Base-by-base conservation (phyloP, 2,113 vertebrate genomes). In the Eulemur rufifrons region DNA sequence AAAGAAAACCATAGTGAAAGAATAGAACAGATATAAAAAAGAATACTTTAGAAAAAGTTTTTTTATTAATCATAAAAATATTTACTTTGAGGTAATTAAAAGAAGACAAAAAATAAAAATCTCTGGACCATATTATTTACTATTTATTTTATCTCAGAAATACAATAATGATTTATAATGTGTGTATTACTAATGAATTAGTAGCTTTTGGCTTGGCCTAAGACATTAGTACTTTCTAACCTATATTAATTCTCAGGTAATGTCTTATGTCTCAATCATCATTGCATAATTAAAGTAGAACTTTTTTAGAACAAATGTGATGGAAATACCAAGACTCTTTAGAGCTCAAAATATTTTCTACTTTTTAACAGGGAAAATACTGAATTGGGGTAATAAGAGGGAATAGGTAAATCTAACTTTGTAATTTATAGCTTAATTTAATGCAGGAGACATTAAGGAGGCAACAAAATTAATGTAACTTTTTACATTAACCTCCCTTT, bases 121-220 rank as follows among this genome's bases (percentile, higher is more conserved):
- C 2, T 59, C 81, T 91, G 6, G 5, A 32, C 0, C 0, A 86
- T 39, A 82, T 68, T 84, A 85, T 27, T 90, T 82, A 2, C 5
- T 73, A 87, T 95, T 90, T 25, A 29, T 94, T 39, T 91, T 74
- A 56, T 54, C 32, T 80, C 80, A 94, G 8, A 77, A 69, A 66
- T 77, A 5, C 27, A 89, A 61, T 37, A 34, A 63, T 83, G 45
- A 80, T 66, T 89, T 86, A 23, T 86, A 95, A 34, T 56, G 6
- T 64, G 5, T 82, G 20, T 47, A 54, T 83, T 89, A 77, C 50
- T 45, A 66, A 86, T 20, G 18, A 10, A 88, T 88, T 20, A 37
- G 25, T 63, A 76, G 17, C 64, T 76, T 27, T 64, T 68, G 7
- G 29, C 47, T 95, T 76, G 47, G 15, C 32, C 61, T 59, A 59